Base-by-base conservation (phyloP, 2,113 vertebrate genomes). In the Zapus hudsonius region DNA sequence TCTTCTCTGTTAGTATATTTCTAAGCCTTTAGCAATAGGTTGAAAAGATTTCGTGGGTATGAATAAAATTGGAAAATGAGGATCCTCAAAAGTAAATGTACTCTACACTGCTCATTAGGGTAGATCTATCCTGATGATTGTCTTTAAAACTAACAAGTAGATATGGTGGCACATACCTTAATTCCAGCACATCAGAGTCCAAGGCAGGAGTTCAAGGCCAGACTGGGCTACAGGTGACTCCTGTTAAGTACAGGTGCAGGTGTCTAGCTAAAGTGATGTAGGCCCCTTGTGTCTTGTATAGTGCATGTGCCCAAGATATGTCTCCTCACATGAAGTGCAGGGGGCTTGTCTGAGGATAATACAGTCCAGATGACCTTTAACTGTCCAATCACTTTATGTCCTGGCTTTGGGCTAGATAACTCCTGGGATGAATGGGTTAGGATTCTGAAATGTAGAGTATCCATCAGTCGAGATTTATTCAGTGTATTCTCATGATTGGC, bases 41-140 rank as follows among this genome's bases (percentile, higher is more conserved):
- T 89, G 55, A 42, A 80, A 84, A 63, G 29, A 76, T 9, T 40
- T 87, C 11, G 59, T 85, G 59, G 63, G 33, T 95, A 22, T 10
- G 92, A 89, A 29, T 93, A 88, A 92, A 85, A 59, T 20, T 78
- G 55, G 74, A 75, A 85, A 82, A 84, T 55, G 83, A 88, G 40
- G 12, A 64, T 86, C 57, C 38, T 83, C 66, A 91, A 61, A 89
- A 80, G 42, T 89, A 76, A 67, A 42, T 52, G 52, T 91, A 84
- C 5, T 57, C 19, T 82, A 7, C 40, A n/a, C 63, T 94, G 47
- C 64, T 76, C 29, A 17, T 38, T 59, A 64, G 63, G 4, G 67
- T 74, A 59, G 17, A 22, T 78, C 80, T 87, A 33, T 85, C 42
- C 52, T n/a, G 59, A 31, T 94, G 84, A 17, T 4, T 10, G 23